Evolutionary conservation across 1,140 invertebrate genomes (phyloP).

Genomic region (Amyelois transitella): DNA sequence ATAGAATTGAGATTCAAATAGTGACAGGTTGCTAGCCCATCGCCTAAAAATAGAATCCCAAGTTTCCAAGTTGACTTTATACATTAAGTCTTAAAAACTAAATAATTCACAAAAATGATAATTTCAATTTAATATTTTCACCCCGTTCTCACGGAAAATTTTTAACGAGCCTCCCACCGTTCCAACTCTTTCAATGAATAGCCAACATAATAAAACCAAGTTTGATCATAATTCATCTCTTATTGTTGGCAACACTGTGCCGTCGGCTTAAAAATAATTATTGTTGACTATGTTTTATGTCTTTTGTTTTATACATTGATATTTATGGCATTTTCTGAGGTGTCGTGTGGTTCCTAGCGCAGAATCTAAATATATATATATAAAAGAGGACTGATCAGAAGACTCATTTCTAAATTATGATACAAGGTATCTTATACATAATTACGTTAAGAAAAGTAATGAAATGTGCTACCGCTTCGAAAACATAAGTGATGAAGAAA

Average conservation of each 20-base stretch:
- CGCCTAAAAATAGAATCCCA: no score
- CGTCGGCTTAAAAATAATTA: background rate
- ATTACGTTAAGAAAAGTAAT: no score
- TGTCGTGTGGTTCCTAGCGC: no score
- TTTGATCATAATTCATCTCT: background rate
- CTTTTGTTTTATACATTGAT: background rate
- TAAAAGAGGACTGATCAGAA: no score
- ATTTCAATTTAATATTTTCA: background rate
- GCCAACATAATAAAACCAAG: background rate
- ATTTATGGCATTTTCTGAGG: background rate
- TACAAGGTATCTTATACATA: no score
- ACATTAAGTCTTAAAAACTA: background rate
- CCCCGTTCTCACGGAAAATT: background rate
- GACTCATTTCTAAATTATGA: no score
- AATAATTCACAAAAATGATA: background rate
- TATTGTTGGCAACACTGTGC: conserved; percentile 7
- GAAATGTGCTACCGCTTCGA: no score
- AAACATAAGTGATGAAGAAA: no score
- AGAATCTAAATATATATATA: no score
- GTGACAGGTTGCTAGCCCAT: no score
- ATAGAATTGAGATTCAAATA: no score
- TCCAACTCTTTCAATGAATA: background rate
- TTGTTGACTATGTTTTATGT: background rate
- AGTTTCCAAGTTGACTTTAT: no score
- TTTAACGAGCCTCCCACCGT: background rate